A percentile compares a stretch with the other conserved stretches of the same genome.
Evolutionary conservation across 35 echinoderm and acorn worm species (phyloP).

Genomic region (Hemicentrotus pulcherrimus): DNA sequence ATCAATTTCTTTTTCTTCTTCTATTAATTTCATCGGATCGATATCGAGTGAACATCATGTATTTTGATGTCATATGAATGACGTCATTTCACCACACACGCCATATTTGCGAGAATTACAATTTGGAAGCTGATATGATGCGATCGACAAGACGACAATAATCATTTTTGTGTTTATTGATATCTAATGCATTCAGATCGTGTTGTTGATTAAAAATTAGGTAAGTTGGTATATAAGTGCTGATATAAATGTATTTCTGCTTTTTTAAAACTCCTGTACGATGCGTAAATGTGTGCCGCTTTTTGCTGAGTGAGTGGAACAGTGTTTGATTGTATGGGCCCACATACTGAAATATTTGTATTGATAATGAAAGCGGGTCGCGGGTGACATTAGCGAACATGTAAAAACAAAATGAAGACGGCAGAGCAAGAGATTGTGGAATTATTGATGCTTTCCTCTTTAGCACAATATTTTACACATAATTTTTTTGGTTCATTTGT

Average conservation of each 20-base stretch:
- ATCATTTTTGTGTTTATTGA: not conserved
- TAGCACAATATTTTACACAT: no score
- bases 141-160: not conserved
- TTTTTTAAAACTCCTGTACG: not conserved
- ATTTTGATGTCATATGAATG: not conserved
- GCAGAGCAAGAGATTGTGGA: no score
- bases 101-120: not conserved
- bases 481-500: no score
- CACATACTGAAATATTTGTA: not conserved
- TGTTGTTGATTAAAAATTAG: not conserved
- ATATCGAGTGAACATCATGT: no score
- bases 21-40: no score
- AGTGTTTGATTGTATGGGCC: not conserved
- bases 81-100: not conserved
- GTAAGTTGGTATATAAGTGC: not conserved
- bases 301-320: not conserved
- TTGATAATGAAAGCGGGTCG: not conserved
- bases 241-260: not conserved
- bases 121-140: not conserved
- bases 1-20: no score
- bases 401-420: no score
- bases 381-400: no score
- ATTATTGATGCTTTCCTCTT: no score
- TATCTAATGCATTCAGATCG: not conserved
- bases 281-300: not conserved